Conservation (phyloP, 2,888 invertebrate species). For the Platycnemis pennipes region DNA sequence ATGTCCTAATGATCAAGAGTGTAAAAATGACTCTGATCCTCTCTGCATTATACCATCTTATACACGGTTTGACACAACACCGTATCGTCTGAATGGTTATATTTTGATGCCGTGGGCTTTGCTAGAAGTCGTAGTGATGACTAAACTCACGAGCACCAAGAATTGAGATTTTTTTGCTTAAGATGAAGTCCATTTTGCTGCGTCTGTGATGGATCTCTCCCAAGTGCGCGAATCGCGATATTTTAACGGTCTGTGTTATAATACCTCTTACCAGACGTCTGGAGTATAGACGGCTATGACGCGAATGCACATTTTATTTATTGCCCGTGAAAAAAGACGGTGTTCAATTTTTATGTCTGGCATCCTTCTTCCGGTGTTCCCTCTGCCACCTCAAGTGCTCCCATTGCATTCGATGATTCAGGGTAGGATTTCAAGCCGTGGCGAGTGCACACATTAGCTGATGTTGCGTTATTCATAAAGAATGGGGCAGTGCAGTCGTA, state of each 20-base stretch:
- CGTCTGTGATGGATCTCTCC: too few relatives aligned
- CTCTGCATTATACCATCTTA: too few relatives aligned
- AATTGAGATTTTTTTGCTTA: too few relatives aligned
- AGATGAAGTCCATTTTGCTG: too few relatives aligned
- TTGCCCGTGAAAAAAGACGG: neutral
- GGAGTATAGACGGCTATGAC: neutral
- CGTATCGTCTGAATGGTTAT: too few relatives aligned
- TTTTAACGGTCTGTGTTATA: neutral
- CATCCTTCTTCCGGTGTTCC: neutral
- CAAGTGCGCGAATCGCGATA: neutral
- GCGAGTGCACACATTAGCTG: neutral
- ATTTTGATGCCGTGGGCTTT: too few relatives aligned
- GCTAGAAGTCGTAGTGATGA: too few relatives aligned
- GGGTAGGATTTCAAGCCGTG: neutral
- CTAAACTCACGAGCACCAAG: too few relatives aligned
- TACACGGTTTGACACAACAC: too few relatives aligned
- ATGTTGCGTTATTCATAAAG: neutral
- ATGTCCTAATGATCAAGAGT: too few relatives aligned
- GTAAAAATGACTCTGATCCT: too few relatives aligned
- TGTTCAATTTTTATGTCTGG: neutral
- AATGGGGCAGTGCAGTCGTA: neutral
- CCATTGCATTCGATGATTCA: neutral
- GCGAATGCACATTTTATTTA: neutral
- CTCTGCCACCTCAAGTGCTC: neutral
- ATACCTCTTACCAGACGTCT: neutral